Base-by-base conservation (phyloP, 2,888 invertebrate species). In the Apamea crenata region DNA sequence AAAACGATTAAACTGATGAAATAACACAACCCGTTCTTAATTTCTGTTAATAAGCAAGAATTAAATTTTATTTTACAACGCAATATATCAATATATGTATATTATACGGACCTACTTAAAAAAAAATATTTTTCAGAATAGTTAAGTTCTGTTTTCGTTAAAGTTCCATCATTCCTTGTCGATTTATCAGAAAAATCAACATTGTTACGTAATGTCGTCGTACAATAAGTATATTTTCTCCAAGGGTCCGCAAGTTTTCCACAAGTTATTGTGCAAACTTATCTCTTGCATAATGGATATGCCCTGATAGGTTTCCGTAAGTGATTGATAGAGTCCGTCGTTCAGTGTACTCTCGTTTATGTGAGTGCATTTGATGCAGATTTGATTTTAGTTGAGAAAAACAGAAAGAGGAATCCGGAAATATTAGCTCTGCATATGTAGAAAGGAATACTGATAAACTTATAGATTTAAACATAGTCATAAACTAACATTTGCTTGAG, bases 271-370 rank as follows among this genome's bases (percentile, higher is more conserved):
- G 94, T 95, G 94, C 93, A 92, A 96, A 96, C 93, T 96, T 96
- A 96, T 96, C 96, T 96, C 94, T 93, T 96, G 96, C 96, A 96
- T 97, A 96, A 97, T 96, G 96, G 96, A 97, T 96, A 93, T 94
- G 95, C 94, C 95, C 96, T 96, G 96, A 97, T 96, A 96, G 96
- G 95, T 96, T 96, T 95, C 95, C 94, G 93, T 96, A 96, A 97
- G 94, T 97, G 96, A 97, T 97, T 97, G 96, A 97, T 97, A 96
- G 96, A 94, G 95, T 91, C 92, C 93, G 91, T 83, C 86, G 87
- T 83, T 86, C 70, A 47, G 21, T 36, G 78, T 18, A 77, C 32
- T 94, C 93, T 7, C 63, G 85, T 85, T 94, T 70, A 77, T 74
- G 92, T 82, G 2, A 25, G 12, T 14, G 75, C 12, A 83, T 93